Base-by-base conservation (phyloP, 1,140 invertebrate genomes). In the Euschistus heros region DNA sequence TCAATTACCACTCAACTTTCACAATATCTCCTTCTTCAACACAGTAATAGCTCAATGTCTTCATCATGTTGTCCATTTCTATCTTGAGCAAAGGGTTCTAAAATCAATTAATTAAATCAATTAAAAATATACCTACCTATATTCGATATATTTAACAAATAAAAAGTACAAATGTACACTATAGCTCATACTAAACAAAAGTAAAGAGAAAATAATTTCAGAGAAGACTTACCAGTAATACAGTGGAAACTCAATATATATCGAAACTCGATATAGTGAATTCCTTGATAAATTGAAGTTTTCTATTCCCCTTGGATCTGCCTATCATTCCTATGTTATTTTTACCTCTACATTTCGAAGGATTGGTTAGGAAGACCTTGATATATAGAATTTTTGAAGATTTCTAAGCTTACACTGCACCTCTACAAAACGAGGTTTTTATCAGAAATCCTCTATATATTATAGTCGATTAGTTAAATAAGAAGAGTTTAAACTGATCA, bases 21-120 rank as follows among this genome's bases (percentile, higher is more conserved):
- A 94, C 84, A 62, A 80, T 84, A 77, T 94, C 90, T 63, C 87
- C 87, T 71, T 88, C 83, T 78, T 92, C 87, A 42, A 94, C 78
- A 0, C 90, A 92, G 76, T 88, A 95, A 75, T 86, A 92, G 66
- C 82, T 82, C 33, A 95, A 74, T 69, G 88, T 83, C 74, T 90
- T 87, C 64, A 89, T 82, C 63, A 84, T 82, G 74, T 92, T 92
- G 67, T 92, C 87, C 62, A 94, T 73, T 67, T 78, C 78, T 70
- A 92, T 86, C 74, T 87, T 82, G 42, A 85, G 79, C 37, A 83
- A 80, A 6, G 82, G 81, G 67, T 85, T 74, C 82, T 86, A 70
- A 70, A 67, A 68, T 55, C 15, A 46, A 30, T 33, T 27, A 3
- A 17, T n/a, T 27, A 14, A 30, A 60, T 27, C n/a, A 30, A 26